Evolutionary conservation across 2,113 vertebrate genomes (phyloP).

Genomic region (Helogale parvula): DNA sequence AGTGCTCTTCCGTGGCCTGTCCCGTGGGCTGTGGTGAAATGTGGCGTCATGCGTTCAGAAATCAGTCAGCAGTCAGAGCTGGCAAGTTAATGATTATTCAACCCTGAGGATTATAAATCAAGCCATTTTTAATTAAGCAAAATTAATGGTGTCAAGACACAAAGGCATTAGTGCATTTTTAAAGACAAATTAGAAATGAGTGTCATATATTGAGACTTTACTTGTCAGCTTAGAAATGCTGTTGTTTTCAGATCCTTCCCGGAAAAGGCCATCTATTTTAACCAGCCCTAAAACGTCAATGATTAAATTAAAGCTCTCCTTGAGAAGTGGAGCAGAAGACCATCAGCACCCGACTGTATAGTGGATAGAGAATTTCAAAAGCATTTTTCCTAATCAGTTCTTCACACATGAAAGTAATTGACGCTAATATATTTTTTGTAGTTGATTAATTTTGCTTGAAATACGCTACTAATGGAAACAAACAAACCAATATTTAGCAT

Average conservation of each 20-base stretch:
- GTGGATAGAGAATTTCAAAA: not conserved
- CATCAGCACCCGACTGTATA: not conserved
- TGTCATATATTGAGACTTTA: not conserved
- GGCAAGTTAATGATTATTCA: slow-evolving; percentile 20
- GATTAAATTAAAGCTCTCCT: not conserved
- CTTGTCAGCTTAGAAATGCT: not conserved
- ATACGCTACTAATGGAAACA: not conserved
- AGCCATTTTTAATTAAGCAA: slow-evolving; percentile 50
- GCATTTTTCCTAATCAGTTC: not conserved
- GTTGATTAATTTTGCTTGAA: not conserved
- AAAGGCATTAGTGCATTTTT: not conserved
- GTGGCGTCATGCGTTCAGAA: not conserved
- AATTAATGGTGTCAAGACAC: slow-evolving; percentile 8
- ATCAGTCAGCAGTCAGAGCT: not conserved
- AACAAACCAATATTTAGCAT: not conserved
- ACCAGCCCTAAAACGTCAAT: not conserved
- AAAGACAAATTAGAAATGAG: slow-evolving; percentile 16
- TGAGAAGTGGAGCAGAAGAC: not conserved
- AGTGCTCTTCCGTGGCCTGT: not conserved
- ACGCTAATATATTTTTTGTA: not conserved
- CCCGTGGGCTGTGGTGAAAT: not conserved
- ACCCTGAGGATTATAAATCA: not conserved
- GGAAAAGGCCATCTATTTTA: not conserved
- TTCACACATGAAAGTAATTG: not conserved
- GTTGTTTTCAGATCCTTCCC: not conserved